Conservation (phyloP, 1,140 invertebrate genomes). For the Cecropterus lyciades region DNA sequence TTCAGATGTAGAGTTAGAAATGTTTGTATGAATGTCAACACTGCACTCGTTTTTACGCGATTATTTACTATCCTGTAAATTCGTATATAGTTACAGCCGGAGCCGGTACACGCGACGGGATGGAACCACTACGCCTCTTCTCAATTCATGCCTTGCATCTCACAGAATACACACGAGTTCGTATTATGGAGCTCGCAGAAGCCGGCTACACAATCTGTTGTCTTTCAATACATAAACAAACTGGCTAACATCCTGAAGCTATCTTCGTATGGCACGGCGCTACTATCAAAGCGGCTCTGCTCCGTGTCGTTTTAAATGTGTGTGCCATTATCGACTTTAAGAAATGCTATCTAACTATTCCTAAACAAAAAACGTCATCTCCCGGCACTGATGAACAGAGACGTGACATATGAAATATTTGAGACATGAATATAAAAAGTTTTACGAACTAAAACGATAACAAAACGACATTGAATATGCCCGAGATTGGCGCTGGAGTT, state of each 20-base stretch:
- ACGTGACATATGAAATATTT: constrained; percentile 1
- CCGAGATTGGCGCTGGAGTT: constrained; percentile 69
- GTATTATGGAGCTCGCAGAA: constrained; percentile 57
- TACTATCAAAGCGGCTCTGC: constrained; percentile 33
- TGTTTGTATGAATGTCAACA: constrained; percentile 46
- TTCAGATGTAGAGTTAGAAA: constrained; percentile 7
- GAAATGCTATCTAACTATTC: constrained; percentile 3
- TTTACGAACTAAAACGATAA: constrained; percentile 26
- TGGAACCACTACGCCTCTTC: constrained; percentile 38
- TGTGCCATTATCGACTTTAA: constrained; percentile 13
- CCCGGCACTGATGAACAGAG: background rate
- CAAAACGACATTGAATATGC: constrained; percentile 49
- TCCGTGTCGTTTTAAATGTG: constrained; percentile 12
- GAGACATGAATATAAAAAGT: constrained; percentile 17
- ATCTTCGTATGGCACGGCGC: constrained; percentile 51
- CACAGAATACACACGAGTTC: constrained; percentile 54
- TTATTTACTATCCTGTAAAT: constrained; percentile 33
- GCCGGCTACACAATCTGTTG: constrained; percentile 79
- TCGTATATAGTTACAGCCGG: constrained; percentile 37
- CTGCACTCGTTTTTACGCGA: constrained; percentile 30
- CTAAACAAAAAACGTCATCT: background rate
- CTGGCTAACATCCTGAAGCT: constrained; percentile 70
- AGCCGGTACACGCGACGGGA: constrained; percentile 32
- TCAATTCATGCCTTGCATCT: constrained; percentile 64
- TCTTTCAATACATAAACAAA: constrained; percentile 83